These are phyloP conservation scores for Yoshiicerus persimilis DNA, from an alignment of 1,140 invertebrate genomes.

Conservation along the genomic window DNA sequence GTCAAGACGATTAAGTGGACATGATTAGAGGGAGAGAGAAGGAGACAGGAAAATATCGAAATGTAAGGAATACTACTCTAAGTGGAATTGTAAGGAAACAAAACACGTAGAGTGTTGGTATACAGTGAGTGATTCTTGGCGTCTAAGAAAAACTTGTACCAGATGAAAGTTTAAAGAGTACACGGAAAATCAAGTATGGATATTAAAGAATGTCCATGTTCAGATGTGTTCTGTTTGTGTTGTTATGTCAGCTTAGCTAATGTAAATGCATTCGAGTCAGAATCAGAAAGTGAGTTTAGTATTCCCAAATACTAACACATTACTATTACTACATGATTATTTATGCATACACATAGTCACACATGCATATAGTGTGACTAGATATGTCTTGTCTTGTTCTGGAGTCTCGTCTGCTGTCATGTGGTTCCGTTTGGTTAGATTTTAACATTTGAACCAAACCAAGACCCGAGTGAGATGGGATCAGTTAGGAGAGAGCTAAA, in stretches of 20 bases:
- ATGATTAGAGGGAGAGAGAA: not conserved
- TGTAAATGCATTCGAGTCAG: not conserved
- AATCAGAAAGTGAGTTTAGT: not conserved
- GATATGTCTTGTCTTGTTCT: not conserved
- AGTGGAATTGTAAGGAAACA: not conserved
- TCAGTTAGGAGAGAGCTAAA: not conserved
- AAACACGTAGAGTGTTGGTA: not conserved
- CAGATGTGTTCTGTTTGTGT: not conserved
- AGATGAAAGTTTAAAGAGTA: not conserved
- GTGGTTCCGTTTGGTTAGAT: not conserved
- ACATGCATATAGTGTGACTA: not conserved
- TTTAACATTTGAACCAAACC: not conserved
- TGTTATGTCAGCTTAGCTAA: not conserved
- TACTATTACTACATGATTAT: not conserved
- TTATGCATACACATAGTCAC: not conserved
- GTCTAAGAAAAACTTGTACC: not conserved
- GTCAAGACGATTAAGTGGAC: not conserved
- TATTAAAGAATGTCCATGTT: not conserved
- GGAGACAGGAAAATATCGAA: not conserved
- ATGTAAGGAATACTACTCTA: not conserved
- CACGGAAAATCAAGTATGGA: not conserved
- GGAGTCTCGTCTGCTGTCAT: not conserved
- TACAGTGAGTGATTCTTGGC: not conserved
- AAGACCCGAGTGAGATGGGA: not conserved
- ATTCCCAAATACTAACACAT: not conserved